Base-by-base conservation (phyloP, 64 coral and sea anemone genomes). In the Dendrophyllia cribrosa region DNA sequence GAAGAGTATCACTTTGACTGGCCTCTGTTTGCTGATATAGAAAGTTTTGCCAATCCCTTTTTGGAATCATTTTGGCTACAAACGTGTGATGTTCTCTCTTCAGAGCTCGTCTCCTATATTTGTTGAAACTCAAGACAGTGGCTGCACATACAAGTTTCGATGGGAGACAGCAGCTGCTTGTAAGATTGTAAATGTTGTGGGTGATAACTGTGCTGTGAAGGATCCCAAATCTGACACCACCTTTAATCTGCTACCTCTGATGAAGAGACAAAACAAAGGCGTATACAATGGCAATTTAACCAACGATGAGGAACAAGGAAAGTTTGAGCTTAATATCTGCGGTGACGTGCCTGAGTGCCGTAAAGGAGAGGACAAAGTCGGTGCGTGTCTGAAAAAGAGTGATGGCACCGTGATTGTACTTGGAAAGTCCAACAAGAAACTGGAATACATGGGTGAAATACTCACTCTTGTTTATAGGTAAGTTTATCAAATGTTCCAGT, bases 211-310 rank as follows among this genome's bases (percentile, higher is more conserved):
- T 70, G 22, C 25, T 3, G 78, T 95, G n/a, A 45, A 86, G 47
- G 93, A 95, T 59, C 88, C 93, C 16, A 89, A 89, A 43, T 89
- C 93, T 14, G 80, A 58, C 70, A 95, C 87, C 20, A 74, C 53
- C 9, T 95, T 89, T 19, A 89, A 95, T 16, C 47, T 95, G 1
- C 58, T 84, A 6, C 78, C 93, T 4, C 49, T 95, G 24, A 73
- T 4, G 11, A 88, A 67, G 7, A 17, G 3, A 16, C 1, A 9
- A 9, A 23, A 51, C 14, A 48, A 23, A 59, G 51, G 6, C 17
- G 45, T 72, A 24, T 83, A 89, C 80, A 43, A 23, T 23, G 51
- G 89, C 0, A 77, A 56, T 17, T 63, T 70, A 7, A 46, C 46
- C 7, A 58, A 60, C 12, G 56, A 55, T 14, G 63, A 84, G 16